phyloP scores from a whole-genome alignment of 1,140 invertebrate genomes.

The Frieseomelitta varia region DNA sequence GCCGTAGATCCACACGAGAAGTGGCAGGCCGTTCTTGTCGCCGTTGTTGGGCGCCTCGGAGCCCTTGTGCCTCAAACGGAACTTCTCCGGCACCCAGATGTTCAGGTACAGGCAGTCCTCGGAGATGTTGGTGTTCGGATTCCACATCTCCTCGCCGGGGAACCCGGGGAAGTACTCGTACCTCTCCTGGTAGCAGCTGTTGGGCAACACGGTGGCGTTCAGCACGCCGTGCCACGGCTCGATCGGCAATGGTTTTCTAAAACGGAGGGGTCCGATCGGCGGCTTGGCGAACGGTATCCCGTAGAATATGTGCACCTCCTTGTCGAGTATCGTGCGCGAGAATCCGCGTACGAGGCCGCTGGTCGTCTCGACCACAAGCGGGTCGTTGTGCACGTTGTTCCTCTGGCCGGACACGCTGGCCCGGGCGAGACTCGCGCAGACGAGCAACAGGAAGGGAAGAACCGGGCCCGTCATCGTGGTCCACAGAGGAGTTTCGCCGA shows the following conservation, averaged over 20 bases:
- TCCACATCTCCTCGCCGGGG: slow-evolving; percentile 97
- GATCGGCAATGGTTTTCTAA: slow-evolving; percentile 91
- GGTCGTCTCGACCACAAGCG: slow-evolving; percentile 90
- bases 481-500: neutral
- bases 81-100: slow-evolving; percentile 93
- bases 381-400: slow-evolving; percentile 82
- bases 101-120: slow-evolving; percentile 97
- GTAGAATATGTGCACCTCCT: slow-evolving; percentile 94
- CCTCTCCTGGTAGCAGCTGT: slow-evolving; percentile 92
- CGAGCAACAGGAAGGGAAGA: slow-evolving; percentile 36
- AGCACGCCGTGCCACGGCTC: slow-evolving; percentile 93
- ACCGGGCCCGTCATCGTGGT: slow-evolving; percentile 43
- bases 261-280: slow-evolving; percentile 92
- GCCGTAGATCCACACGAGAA: slow-evolving; percentile 96
- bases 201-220: slow-evolving; percentile 90
- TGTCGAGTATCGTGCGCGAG: slow-evolving; percentile 88
- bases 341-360: slow-evolving; percentile 90
- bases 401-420: slow-evolving; percentile 40
- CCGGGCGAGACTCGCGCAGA: slow-evolving; percentile 29
- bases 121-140: slow-evolving; percentile 94
- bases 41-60: slow-evolving; percentile 81
- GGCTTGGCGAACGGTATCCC: slow-evolving; percentile 98
- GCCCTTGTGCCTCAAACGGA: slow-evolving; percentile 86
- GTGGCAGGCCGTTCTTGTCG: slow-evolving; percentile 85
- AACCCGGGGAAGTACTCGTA: slow-evolving; percentile 95